Evolutionary conservation across 2,113 vertebrate species (phyloP), one percentile per base, ranked within the genome.

Genomic region (Muscicapa adusta): DNA sequence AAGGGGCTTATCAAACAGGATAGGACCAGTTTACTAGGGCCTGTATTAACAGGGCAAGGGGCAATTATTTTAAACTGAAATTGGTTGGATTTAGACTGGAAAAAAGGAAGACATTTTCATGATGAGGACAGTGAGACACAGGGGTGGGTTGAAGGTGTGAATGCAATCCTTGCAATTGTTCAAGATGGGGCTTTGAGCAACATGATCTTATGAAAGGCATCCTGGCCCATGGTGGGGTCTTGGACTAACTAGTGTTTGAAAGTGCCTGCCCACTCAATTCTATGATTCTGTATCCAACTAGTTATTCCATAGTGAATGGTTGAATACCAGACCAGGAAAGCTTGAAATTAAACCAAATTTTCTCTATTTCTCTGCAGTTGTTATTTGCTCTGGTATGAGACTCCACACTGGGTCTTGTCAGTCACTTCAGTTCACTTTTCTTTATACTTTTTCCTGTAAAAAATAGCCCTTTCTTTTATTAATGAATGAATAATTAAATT

Each of bases 321-420:
- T 80, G 73, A 93, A 76, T 43, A 70, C 38, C 15, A 76, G 58
- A 48, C 18, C 72, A 16, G 10, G 19, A 70, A 54, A 88, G 7
- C 8, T 57, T 42, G 26, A 70, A 58, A 65, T 81, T 58, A 56
- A 85, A 56, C 13, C 5, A 7, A 71, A 48, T 42, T 93, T 65
- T 86, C 18, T n/a, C 24, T 43, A 14, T 89, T 53, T 66, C 45
- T 66, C 54, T 47, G 18, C 31, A 54, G 31, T 45, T 70, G 8
- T 75, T 90, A 72, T 67, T 92, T 25, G 67, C 76, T 13, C 18
- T 80, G 53, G 67, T 91, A 34, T 38, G 43, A 89, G 20, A 67
- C 17, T 67, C 26, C 18, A 56, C 18, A 24, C 22, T 57, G 26
- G 0, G 10, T 51, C 40, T 70, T 72, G 34, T 36, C 8, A 4